Evolutionary conservation across 2,888 invertebrate species (phyloP).

Genomic region (Apamea anceps): DNA sequence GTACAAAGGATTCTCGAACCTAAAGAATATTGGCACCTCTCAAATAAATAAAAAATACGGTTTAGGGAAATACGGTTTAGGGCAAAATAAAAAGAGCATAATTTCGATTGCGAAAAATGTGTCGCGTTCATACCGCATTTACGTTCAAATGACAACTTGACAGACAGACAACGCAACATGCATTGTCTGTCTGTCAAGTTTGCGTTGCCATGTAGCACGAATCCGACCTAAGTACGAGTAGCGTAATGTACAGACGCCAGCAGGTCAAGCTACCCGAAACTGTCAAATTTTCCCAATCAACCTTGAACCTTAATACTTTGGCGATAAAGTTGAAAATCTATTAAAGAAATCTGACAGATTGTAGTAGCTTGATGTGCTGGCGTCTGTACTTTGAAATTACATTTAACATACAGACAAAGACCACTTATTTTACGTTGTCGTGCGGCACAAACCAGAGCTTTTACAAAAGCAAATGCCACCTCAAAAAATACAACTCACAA

Average conservation of each 20-base stretch:
- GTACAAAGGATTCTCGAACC: not conserved
- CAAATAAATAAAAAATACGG: too few relatives aligned
- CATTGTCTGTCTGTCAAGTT: too few relatives aligned
- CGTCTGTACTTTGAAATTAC: not conserved
- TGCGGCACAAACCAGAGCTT: not conserved
- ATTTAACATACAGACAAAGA: not conserved
- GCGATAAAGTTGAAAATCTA: too few relatives aligned
- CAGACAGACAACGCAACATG: not conserved
- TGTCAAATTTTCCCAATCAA: too few relatives aligned
- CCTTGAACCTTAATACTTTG: too few relatives aligned
- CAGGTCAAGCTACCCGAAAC: too few relatives aligned
- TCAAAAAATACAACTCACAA: not conserved
- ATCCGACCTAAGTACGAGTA: not conserved
- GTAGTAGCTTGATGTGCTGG: too few relatives aligned
- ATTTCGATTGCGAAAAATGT: not conserved
- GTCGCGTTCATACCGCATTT: not conserved
- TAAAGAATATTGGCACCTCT: not conserved
- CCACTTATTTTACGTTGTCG: not conserved
- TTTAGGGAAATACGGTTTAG: not conserved
- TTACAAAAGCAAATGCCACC: too few relatives aligned
- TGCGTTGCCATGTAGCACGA: not conserved
- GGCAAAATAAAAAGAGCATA: not conserved
- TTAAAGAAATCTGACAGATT: too few relatives aligned
- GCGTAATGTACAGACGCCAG: too few relatives aligned
- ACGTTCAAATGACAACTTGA: not conserved